Evolutionary conservation across 2,797 vertebrate genomes (phyloP).

Genomic region (Chiroxiphia lanceolata): DNA sequence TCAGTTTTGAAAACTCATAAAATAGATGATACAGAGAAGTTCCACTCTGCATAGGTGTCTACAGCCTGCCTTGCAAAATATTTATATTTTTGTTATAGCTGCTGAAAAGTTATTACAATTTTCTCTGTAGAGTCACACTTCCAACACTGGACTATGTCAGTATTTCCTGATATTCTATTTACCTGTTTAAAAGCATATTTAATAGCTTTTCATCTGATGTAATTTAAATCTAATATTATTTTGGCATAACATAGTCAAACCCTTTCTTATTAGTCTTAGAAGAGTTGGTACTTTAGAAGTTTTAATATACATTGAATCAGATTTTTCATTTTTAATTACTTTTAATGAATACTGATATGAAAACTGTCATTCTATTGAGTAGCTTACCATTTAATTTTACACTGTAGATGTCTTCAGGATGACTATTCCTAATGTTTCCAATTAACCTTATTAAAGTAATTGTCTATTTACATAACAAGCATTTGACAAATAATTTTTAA

Average conservation of each 20-base stretch:
- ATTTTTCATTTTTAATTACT: constrained; percentile 49
- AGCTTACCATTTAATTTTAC: constrained; percentile 60
- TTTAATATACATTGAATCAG: neutral
- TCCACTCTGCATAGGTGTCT: neutral
- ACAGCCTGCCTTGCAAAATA: neutral
- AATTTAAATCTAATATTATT: constrained; percentile 11
- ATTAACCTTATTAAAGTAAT: constrained; percentile 84
- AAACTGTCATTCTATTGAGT: constrained; percentile 43
- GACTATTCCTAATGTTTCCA: constrained; percentile 71
- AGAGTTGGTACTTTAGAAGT: neutral
- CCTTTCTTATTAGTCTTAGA: neutral
- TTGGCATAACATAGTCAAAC: neutral
- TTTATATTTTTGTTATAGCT: neutral
- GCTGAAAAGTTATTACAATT: neutral
- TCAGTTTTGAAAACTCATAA: neutral
- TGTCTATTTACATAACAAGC: constrained; percentile 76
- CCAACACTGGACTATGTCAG: neutral
- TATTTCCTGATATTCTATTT: neutral
- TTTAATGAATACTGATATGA: constrained; percentile 36
- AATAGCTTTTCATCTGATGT: neutral
- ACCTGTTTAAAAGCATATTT: neutral
- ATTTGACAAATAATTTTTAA: constrained; percentile 74
- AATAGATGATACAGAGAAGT: neutral
- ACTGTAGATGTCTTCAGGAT: constrained; percentile 62
- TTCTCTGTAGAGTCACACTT: neutral